phyloP scores from a whole-genome alignment of 2,113 vertebrate genomes.

The Semnornis frantzii region DNA sequence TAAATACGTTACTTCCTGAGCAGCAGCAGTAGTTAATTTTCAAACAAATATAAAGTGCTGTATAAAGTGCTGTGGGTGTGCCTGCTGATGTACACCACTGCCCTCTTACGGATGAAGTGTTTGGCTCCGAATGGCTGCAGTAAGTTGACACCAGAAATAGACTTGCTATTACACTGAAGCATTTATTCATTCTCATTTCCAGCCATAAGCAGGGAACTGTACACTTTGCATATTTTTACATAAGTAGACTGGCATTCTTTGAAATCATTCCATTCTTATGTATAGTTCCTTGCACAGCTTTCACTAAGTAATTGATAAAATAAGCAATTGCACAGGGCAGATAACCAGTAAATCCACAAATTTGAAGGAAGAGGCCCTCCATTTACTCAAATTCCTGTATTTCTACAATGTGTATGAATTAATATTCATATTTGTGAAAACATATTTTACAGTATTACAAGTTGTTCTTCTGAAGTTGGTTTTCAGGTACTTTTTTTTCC shows the following conservation, averaged over 20 bases:
- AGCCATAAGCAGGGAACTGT: not conserved
- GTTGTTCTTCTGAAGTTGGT: not conserved
- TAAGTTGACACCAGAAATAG: not conserved
- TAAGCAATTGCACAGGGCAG: not conserved
- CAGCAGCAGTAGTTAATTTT: slow-evolving; percentile 46
- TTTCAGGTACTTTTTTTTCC: not conserved
- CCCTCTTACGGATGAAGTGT: not conserved
- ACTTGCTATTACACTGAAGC: not conserved
- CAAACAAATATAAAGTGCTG: not conserved
- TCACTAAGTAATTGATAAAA: not conserved
- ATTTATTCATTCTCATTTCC: not conserved
- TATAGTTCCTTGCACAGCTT: not conserved
- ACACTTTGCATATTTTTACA: accelerated
- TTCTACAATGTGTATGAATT: not conserved
- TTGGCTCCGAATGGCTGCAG: not conserved
- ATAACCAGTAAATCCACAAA: not conserved
- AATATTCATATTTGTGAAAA: not conserved
- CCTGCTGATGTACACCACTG: not conserved
- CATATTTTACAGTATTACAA: not conserved
- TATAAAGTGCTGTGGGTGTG: not conserved
- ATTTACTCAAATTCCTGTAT: not conserved
- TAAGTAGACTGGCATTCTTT: not conserved
- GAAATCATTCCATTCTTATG: accelerated
- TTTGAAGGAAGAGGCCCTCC: not conserved
- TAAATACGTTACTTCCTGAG: slow-evolving; percentile 5